Evolutionary conservation across 2,113 vertebrate species (phyloP).

Genomic region (Monopterus albus): DNA sequence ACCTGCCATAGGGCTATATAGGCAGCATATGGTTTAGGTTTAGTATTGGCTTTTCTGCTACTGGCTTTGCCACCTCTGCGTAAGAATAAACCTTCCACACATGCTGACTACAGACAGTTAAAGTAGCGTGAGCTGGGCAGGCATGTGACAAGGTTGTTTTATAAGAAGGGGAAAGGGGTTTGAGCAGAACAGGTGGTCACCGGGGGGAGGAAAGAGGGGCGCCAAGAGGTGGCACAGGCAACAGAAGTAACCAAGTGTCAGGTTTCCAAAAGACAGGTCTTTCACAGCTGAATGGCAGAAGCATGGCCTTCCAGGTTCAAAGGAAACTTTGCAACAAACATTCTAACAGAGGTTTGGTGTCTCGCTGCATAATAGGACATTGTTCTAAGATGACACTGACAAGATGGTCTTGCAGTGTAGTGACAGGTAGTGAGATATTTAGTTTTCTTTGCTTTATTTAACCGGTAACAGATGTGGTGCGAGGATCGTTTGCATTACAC

Average conservation of each 20-base stretch:
- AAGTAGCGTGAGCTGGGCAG: conserved; percentile 13
- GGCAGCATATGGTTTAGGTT: background rate
- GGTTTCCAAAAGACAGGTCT: conserved; percentile 65
- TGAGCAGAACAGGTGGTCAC: conserved; percentile 68
- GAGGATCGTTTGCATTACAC: conserved; percentile 4
- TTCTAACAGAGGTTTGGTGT: conserved; percentile 54
- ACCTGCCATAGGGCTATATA: conserved; percentile 10
- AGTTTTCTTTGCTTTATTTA: background rate
- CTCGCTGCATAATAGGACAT: conserved; percentile 11
- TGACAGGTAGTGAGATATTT: background rate
- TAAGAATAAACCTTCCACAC: conserved; percentile 21
- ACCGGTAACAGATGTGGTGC: background rate
- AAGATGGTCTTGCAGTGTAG: too few relatives aligned
- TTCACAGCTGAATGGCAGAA: conserved; percentile 53
- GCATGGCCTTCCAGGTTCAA: conserved; percentile 64
- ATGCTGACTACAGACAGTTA: conserved; percentile 32
- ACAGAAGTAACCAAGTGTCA: conserved; percentile 67
- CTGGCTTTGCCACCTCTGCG: conserved; percentile 10
- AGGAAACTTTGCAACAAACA: conserved; percentile 61
- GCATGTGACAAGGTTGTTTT: conserved; percentile 46
- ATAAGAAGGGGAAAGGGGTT: conserved; percentile 45
- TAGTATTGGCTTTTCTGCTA: background rate
- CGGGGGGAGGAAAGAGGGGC: conserved; percentile 21
- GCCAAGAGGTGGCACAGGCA: conserved; percentile 24
- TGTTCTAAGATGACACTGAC: conserved; percentile 44